Evolutionary conservation across 2,113 vertebrate species (phyloP).

Genomic region (Smithornis capensis): DNA sequence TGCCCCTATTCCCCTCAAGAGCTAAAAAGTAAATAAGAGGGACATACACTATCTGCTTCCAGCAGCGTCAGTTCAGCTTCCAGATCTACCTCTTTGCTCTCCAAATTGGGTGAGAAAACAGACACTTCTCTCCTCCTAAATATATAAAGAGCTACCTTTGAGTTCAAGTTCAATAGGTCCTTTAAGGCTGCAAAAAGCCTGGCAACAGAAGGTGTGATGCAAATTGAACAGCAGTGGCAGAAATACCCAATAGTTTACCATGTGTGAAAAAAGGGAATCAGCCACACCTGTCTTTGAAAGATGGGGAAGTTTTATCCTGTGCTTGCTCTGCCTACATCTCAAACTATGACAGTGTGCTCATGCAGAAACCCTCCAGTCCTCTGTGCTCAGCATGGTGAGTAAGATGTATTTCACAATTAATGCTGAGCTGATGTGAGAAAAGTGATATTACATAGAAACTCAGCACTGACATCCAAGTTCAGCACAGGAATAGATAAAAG

Average conservation of each 20-base stretch:
- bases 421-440: not conserved
- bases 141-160: not conserved
- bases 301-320: not conserved
- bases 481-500: not conserved
- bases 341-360: not conserved
- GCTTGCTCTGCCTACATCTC: not conserved
- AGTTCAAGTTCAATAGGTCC: not conserved
- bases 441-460: constrained; percentile 18
- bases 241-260: constrained; percentile 13
- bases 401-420: constrained; percentile 17
- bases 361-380: constrained; percentile 9
- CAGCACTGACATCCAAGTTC: constrained; percentile 15
- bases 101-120: not conserved
- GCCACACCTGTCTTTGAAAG: not conserved
- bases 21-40: not conserved
- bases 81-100: not conserved
- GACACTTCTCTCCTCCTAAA: not conserved
- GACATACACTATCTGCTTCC: not conserved
- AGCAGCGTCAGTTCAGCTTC: not conserved
- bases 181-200: not conserved
- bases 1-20: not conserved
- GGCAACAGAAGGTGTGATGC: not conserved
- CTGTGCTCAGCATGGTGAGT: not conserved
- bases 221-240: not conserved
- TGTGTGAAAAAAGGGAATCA: not conserved